These are phyloP conservation scores for Hemicentrotus pulcherrimus DNA, from an alignment of 35 echinoderm and acorn worm genomes.

Conservation along the genomic window DNA sequence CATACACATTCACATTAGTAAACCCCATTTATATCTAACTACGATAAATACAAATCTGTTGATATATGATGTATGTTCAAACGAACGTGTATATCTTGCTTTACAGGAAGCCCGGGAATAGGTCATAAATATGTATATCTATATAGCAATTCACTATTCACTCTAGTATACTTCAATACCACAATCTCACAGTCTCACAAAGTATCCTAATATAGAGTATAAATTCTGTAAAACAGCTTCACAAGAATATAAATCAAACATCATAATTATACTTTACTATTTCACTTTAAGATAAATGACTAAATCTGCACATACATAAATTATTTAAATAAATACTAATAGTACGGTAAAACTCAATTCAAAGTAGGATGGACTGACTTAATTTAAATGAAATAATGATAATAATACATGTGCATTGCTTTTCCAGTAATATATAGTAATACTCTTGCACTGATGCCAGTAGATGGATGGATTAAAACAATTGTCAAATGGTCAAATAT, in stretches of 20 bases:
- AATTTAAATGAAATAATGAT: constrained; percentile 26
- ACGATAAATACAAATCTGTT: constrained; percentile 49
- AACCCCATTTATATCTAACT: constrained; percentile 32
- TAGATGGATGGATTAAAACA: constrained; percentile 44
- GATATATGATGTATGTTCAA: constrained; percentile 45
- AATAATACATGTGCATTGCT: neutral
- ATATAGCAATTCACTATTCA: constrained; percentile 36
- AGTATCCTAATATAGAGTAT: neutral
- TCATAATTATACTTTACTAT: neutral
- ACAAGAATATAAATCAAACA: neutral
- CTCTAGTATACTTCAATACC: neutral
- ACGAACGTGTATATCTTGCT: neutral
- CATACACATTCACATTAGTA: neutral
- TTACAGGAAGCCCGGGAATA: neutral
- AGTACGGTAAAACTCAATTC: neutral
- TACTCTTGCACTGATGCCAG: constrained; percentile 38
- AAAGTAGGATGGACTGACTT: constrained; percentile 30
- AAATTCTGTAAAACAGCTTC: neutral
- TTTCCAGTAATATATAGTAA: constrained; percentile 40
- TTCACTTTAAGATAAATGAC: neutral
- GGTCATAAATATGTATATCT: constrained; percentile 26
- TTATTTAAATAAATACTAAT: constrained; percentile 32
- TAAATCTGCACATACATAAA: constrained; percentile 3
- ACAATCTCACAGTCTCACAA: neutral
- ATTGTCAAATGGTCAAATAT: constrained; percentile 16